Evolutionary conservation across 2,797 vertebrate genomes (phyloP), one percentile per base, ranked within the genome.

Genomic region (Antennarius maculatus): DNA sequence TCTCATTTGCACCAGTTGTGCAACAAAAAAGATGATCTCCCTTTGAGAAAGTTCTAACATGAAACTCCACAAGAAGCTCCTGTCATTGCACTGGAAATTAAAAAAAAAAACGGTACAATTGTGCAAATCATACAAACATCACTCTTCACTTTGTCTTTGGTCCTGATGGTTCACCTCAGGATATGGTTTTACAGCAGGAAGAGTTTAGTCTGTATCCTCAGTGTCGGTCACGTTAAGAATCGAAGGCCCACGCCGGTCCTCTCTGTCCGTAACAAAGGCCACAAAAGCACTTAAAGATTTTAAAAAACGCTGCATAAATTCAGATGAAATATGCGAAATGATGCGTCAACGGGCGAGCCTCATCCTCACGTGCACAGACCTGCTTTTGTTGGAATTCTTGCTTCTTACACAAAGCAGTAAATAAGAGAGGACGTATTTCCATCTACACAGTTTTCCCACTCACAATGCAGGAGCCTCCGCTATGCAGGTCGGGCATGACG

Each of bases 81-180:
- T 37, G 71, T 88, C 89, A 88, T 89, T 84, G 82, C 86, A 88
- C 86, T 66, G 60, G 54, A 69, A 80, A 80, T 57, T 67, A 69
- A 68, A 81, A 60, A 63, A 27, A 58, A 16, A 15, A 83, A 23
- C 23, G 23, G 23, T 23, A 23, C 23, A 23, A 66, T n/a, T 86
- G 86, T 90, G 89, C 92, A 92, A 92, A 89, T 91, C 88, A 86
- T 86, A 82, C 88, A 78, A 80, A 84, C 56, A 57, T 68, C 82
- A 78, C 85, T 82, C 77, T 73, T 80, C 54, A 81, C 76, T 73
- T 82, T 52, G 42, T 91, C 86, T 88, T 87, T 88, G 86, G 85
- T 88, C 84, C 73, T 69, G 74, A 51, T 61, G 70, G 23, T 66
- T 61, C 80, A 71, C 72, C 68, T 67, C 56, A 73, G 68, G 45